phyloP scores from a whole-genome alignment of 2,888 invertebrate genomes.

The Masnerella sp. region DNA sequence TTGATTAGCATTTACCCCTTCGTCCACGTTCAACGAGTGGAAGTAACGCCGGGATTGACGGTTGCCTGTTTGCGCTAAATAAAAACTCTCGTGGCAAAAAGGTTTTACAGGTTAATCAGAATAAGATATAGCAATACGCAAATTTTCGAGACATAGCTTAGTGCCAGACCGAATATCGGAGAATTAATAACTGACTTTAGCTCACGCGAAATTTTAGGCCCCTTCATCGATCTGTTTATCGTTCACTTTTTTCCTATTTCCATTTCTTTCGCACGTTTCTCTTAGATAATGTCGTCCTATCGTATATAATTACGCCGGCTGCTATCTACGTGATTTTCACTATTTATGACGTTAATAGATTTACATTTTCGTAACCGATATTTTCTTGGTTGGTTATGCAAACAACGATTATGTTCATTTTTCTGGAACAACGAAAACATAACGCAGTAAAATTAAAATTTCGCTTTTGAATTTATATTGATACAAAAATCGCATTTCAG shows the following conservation, averaged over 20 bases:
- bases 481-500: too few relatives aligned
- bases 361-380: too few relatives aligned
- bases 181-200: slow-evolving; percentile 32
- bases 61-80: slow-evolving; percentile 57
- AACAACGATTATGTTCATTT: too few relatives aligned
- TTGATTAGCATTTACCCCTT: slow-evolving; percentile 59
- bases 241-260: slow-evolving; percentile 29
- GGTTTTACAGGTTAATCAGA: slow-evolving; percentile 52
- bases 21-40: slow-evolving; percentile 45
- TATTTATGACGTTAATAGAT: neutral
- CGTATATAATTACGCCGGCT: slow-evolving; percentile 24
- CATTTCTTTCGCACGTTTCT: neutral
- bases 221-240: slow-evolving; percentile 30
- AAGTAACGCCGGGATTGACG: slow-evolving; percentile 49
- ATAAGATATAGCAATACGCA: slow-evolving; percentile 40
- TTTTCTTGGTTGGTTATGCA: too few relatives aligned
- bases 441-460: too few relatives aligned
- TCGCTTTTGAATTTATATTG: too few relatives aligned
- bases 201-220: slow-evolving; percentile 19
- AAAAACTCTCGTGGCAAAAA: slow-evolving; percentile 52
- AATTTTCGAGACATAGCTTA: slow-evolving; percentile 17
- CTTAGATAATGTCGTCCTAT: slow-evolving; percentile 25
- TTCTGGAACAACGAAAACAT: too few relatives aligned
- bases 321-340: neutral
- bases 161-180: slow-evolving; percentile 22